Evolutionary conservation across 2,888 invertebrate genomes (phyloP), one percentile per base, ranked within the genome.

Genomic region (Agrotis puta): DNA sequence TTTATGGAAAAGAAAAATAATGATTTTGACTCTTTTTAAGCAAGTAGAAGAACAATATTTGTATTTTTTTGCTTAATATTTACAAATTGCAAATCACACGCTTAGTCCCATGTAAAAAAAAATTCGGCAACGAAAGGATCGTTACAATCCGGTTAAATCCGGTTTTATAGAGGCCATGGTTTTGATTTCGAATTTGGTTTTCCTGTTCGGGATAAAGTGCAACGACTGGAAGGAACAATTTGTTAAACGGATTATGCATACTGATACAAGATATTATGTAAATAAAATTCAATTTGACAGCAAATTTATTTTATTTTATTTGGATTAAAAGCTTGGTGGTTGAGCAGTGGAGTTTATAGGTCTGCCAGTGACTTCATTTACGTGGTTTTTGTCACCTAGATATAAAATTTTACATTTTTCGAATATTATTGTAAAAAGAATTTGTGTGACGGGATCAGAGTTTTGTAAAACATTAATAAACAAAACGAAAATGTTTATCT

Each of bases 141-240:
- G 11, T 45, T 72, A 20, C 7, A 18, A 53, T 58, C 16, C 51
- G 39, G 20, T 70, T 39, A 2, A 13, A 56, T 45, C 76, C 48
- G 22, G 74, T 76, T 74, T 33, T 45, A 47, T 43, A 43, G 3
- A 71, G 43, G 48, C 50, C 24, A 43, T 13, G 53, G 48, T 62
- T 64, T 59, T 39, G 14, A 57, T 70, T 70, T 64, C 33, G 14
- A 48, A 48, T 33, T 54, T 20, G n/a, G 22, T 58, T 72, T 63
- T 79, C 74, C 74, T 65, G 39, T 47, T 39, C 18, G 47, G 22
- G n/a, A 20, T 45, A 47, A 69, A 39, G 45, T 39, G 59, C 59
- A 76, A 50, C 39, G 59, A 33, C 20, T 56, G 13, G 3, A 57
- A 18, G 5, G 51, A 72, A 73, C 50, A 16, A 54, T 48, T 61